phyloP scores from a whole-genome alignment of 1,140 invertebrate species.

The Piezodorus guildinii region DNA sequence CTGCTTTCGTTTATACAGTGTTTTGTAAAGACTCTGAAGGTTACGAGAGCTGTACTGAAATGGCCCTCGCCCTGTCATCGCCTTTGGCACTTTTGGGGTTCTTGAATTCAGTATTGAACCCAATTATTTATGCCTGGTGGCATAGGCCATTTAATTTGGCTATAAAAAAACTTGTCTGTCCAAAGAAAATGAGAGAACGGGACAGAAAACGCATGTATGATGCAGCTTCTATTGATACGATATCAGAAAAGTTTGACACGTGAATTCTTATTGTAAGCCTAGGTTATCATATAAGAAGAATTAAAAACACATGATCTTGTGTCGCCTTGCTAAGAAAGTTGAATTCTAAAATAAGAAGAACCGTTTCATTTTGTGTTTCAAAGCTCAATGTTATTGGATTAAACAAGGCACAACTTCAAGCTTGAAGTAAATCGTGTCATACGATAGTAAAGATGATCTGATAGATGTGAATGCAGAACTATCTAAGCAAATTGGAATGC shows the following conservation, averaged over 20 bases:
- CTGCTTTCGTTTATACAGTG: not conserved
- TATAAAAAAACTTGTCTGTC: not conserved
- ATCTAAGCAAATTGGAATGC: too few species aligned
- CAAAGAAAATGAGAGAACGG: not conserved
- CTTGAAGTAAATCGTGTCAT: too few species aligned
- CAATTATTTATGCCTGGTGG: slow-evolving; percentile 59
- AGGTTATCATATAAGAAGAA: too few species aligned
- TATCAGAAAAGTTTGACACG: not conserved
- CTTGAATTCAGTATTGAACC: slow-evolving; percentile 54
- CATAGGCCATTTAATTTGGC: slow-evolving; percentile 41
- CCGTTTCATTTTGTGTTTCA: too few species aligned
- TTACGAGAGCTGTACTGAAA: not conserved
- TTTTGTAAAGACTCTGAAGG: not conserved
- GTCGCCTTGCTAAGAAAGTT: too few species aligned
- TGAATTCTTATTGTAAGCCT: not conserved
- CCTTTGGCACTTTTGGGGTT: slow-evolving; percentile 46
- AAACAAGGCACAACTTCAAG: too few species aligned
- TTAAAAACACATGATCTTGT: too few species aligned
- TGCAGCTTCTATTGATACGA: not conserved
- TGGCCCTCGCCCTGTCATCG: slow-evolving; percentile 32
- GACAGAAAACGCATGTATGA: not conserved
- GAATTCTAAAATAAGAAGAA: too few species aligned
- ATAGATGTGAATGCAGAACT: too few species aligned
- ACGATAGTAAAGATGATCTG: too few species aligned
- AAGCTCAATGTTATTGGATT: too few species aligned